Conservation (phyloP, 2,113 vertebrate genomes). For the Vulpes vulpes region DNA sequence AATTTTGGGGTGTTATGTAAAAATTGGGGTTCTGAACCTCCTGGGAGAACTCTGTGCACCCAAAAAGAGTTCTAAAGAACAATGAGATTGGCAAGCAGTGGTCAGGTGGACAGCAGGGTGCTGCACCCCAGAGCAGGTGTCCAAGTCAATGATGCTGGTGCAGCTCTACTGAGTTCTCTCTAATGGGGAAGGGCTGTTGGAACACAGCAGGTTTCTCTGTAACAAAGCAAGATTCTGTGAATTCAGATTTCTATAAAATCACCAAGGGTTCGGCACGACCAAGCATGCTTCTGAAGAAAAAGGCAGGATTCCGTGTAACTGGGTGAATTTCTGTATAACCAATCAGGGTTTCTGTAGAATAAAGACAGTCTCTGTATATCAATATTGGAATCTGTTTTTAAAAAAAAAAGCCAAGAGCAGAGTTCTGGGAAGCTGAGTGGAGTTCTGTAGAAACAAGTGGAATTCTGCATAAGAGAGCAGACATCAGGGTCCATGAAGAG, state of each 20-base stretch:
- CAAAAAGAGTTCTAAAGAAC: neutral
- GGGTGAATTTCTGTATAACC: constrained; percentile 51
- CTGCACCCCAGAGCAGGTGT: neutral
- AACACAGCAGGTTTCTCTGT: neutral
- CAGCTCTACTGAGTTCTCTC: neutral
- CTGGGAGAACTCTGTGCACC: neutral
- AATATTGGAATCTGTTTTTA: neutral
- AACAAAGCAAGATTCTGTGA: constrained; percentile 22
- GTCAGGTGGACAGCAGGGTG: neutral
- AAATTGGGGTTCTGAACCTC: neutral
- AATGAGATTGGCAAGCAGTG: neutral
- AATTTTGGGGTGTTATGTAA: neutral
- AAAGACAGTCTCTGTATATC: neutral
- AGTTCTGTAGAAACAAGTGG: neutral
- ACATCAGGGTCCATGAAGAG: neutral
- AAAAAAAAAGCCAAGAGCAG: neutral
- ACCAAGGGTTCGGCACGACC: neutral
- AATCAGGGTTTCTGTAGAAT: neutral
- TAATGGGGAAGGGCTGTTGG: neutral
- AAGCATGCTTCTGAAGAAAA: constrained; percentile 21
- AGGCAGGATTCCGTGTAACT: neutral
- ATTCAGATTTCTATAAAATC: neutral
- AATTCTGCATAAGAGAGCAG: neutral
- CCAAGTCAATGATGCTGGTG: rapidly evolving
- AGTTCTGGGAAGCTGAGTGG: constrained; percentile 7